Evolutionary conservation across 2,888 invertebrate species (phyloP), one percentile per base, ranked within the genome.

Genomic region (Eupsilia transversa): DNA sequence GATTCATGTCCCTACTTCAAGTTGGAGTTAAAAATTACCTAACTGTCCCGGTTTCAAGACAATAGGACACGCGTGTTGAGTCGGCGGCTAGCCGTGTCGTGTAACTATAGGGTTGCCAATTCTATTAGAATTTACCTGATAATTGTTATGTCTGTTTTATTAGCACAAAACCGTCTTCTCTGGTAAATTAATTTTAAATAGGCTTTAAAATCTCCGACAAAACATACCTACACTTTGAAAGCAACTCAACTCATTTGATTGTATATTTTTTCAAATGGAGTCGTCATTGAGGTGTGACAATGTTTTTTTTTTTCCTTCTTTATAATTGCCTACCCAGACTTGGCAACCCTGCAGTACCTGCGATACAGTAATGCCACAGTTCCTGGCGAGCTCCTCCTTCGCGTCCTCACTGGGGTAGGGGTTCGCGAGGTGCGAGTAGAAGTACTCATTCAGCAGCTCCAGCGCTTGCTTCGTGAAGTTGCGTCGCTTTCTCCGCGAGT

Each of bases 321-420:
- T 38, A 14, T 30, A 33, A 5, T 46, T 14, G 20, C 43, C 38
- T 30, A 12, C 14, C 14, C 17, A 64, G 83, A 73, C 5, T 80
- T 81, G 81, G 84, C 84, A 81, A 80, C 84, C 81, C 81, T 81
- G 81, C 76, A 76, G 74, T 90, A 99, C 99, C 97, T 98, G 98
- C 87, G 98, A 98, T 75, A 99, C 98, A 79, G 99, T 99, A 93
- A 99, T 99, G 91, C 99, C 98, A 95, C 99, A 99, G 94, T 99
- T 99, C 91, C 99, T 97, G 75, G 99, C 99, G 92, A 99, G 97
- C 92, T 99, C 99, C 94, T 99, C 99, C 95, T 99, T 99, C 79
- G 99, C 99, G 94, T 99, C 99, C 96, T 99, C 99, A 90, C 98
- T 99, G 80, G 99, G 99, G 96, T 99, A 99, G 43, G 99, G 99